Percentiles rank a stretch among this genome's conserved stretches.
Conservation (phyloP, 2,888 invertebrate genomes). For the Nephrotoma guestfalica region DNA sequence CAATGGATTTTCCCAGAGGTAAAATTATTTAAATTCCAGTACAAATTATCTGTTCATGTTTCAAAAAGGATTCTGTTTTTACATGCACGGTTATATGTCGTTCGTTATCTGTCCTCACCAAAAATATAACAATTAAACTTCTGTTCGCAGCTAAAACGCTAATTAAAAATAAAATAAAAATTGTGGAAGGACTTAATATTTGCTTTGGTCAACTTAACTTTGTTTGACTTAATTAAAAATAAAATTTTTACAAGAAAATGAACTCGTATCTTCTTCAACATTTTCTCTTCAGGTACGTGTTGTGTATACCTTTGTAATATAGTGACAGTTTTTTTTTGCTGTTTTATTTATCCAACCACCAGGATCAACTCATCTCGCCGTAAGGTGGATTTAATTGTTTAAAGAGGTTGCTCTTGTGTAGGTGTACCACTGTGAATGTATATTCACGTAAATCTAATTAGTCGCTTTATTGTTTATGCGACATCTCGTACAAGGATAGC, state of each 20-base stretch:
- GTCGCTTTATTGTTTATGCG: not conserved
- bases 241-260: too few relatives aligned
- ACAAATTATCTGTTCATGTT: not conserved
- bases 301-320: too few relatives aligned
- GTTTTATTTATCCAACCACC: not conserved
- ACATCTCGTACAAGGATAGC: not conserved
- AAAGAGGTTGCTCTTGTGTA: not conserved
- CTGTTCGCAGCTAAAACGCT: not conserved
- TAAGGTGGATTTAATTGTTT: not conserved
- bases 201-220: not conserved
- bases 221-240: not conserved
- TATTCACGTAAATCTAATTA: not conserved
- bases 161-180: not conserved
- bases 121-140: not conserved
- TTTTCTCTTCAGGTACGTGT: not conserved
- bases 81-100: not conserved
- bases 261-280: too few relatives aligned
- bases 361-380: not conserved
- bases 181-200: not conserved
- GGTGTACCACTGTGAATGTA: not conserved
- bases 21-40: not conserved
- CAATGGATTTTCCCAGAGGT: not conserved
- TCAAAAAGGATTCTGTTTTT: not conserved
- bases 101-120: not conserved
- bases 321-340: not conserved